Conservation (phyloP, 2,888 invertebrate genomes). For the Tenthredo distinguenda region DNA sequence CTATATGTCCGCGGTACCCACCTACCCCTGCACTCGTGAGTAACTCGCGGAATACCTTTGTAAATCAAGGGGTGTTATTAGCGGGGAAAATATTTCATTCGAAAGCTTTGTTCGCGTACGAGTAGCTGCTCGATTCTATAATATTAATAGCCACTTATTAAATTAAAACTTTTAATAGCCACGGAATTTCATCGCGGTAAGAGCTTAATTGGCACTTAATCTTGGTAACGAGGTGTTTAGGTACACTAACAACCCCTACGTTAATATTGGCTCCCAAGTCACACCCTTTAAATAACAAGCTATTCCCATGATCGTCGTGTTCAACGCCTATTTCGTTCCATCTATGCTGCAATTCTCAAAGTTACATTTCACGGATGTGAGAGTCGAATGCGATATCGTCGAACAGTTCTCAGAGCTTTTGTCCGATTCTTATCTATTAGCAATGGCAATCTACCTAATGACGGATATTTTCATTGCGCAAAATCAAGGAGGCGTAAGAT, state of each 20-base stretch:
- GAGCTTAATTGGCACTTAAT: conserved; percentile 73
- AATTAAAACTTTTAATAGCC: conserved; percentile 69
- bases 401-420: not conserved
- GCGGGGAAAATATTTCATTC: conserved; percentile 8
- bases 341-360: not conserved
- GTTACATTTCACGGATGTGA: not conserved
- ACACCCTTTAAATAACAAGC: conserved; percentile 45
- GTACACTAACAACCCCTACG: conserved; percentile 45
- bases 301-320: conserved; percentile 19
- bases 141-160: conserved; percentile 68
- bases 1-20: not conserved
- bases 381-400: not conserved
- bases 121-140: conserved; percentile 14
- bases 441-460: not conserved
- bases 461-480: not conserved
- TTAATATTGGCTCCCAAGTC: conserved; percentile 39
- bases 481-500: not conserved
- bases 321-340: not conserved
- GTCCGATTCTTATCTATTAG: not conserved
- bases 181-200: conserved; percentile 67
- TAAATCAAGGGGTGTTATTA: conserved; percentile 14
- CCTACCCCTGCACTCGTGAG: not conserved
- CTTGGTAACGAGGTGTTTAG: conserved; percentile 67
- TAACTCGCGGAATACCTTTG: not conserved
- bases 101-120: not conserved